Conservation (phyloP, 2,797 vertebrate genomes). For the Gallinago stenura region DNA sequence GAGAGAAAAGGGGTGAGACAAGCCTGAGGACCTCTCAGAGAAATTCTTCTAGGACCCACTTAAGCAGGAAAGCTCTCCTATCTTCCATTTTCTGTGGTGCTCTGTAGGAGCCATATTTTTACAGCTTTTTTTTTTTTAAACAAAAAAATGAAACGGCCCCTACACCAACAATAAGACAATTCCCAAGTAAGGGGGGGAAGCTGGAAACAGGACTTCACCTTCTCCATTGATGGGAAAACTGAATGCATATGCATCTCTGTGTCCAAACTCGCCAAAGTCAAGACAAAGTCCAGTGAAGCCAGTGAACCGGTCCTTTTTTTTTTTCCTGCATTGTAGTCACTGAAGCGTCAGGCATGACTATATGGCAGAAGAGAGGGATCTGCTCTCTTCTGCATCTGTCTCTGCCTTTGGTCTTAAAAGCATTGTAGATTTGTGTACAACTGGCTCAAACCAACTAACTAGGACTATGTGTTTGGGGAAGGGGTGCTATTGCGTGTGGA, state of each 20-base stretch:
- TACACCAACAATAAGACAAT: neutral
- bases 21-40: neutral
- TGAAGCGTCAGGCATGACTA: neutral
- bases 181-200: neutral
- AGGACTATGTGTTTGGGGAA: neutral
- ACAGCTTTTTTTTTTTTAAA: neutral
- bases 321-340: neutral
- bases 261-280: neutral
- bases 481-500: neutral
- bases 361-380: neutral
- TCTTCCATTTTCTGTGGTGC: neutral
- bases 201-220: neutral
- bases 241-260: neutral
- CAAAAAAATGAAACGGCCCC: neutral
- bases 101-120: neutral
- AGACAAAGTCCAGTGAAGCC: neutral
- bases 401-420: neutral
- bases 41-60: neutral
- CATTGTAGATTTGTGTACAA: neutral
- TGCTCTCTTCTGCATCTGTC: neutral
- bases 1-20: neutral
- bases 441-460: neutral
- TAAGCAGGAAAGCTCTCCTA: neutral
- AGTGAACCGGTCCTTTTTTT: neutral
- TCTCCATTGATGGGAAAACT: rapidly evolving